Evolutionary conservation across 2,888 invertebrate species (phyloP).

Genomic region (Pyrocoelia pectoralis): DNA sequence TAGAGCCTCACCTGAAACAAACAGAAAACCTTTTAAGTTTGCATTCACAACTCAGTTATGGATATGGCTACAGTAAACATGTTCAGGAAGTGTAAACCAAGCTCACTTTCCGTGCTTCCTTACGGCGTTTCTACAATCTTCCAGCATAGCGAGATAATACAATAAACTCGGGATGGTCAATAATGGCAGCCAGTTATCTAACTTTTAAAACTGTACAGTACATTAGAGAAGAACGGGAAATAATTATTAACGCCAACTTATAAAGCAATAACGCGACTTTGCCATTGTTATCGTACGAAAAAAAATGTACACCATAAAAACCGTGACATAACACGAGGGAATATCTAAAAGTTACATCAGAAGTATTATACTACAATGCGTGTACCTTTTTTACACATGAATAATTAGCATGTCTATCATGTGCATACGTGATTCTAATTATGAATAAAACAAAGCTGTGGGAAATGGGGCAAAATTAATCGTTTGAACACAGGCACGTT

Average conservation of each 20-base stretch:
- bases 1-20: slow-evolving; percentile 7
- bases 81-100: slow-evolving; percentile 9
- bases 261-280: not conserved
- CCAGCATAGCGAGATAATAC: slow-evolving; percentile 3
- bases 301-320: slow-evolving; percentile 4
- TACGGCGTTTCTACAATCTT: slow-evolving; percentile 10
- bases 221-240: slow-evolving; percentile 16
- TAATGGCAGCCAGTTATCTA: not conserved
- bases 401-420: not conserved
- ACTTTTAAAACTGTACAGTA: not conserved
- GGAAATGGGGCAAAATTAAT: slow-evolving; percentile 4
- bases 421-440: slow-evolving; percentile 1
- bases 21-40: not conserved
- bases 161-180: not conserved
- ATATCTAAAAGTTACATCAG: not conserved
- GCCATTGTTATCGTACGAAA: not conserved
- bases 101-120: slow-evolving; percentile 21
- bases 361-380: not conserved
- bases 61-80: not conserved
- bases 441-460: not conserved
- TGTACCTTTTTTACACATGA: not conserved
- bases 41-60: not conserved
- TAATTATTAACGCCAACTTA: slow-evolving; percentile 17
- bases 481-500: slow-evolving; percentile 5
- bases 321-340: not conserved